Conservation (phyloP, 1,140 invertebrate species). For the Aphelenchoides fujianensis region DNA sequence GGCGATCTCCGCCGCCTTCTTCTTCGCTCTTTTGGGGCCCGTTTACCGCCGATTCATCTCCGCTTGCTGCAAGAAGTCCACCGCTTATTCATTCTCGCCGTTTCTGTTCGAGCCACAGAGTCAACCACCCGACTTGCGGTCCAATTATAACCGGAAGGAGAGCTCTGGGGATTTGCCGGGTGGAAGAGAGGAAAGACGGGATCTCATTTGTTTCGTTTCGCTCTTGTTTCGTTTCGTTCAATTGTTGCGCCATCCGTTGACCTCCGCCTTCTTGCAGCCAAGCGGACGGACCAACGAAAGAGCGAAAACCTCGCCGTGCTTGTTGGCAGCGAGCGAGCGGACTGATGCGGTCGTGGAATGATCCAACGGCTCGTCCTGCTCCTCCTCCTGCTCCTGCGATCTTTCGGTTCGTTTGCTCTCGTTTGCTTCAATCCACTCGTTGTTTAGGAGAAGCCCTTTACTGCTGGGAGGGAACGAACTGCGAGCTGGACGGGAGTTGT, state of each 20-base stretch:
- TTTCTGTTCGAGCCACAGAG: too few relatives aligned
- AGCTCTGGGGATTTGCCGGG: neutral
- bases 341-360: constrained; percentile 7
- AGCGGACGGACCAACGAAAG: neutral
- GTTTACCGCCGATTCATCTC: too few relatives aligned
- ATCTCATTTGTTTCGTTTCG: neutral
- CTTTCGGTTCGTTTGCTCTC: neutral
- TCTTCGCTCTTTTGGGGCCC: too few relatives aligned
- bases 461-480: constrained; percentile 12
- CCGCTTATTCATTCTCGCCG: too few relatives aligned
- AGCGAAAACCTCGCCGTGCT: too few relatives aligned
- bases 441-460: constrained; percentile 15
- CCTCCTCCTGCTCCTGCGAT: neutral
- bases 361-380: constrained; percentile 6
- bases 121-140: neutral
- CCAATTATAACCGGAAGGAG: neutral
- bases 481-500: constrained; percentile 3
- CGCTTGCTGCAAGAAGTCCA: too few relatives aligned
- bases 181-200: neutral
- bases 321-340: too few relatives aligned
- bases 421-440: too few relatives aligned
- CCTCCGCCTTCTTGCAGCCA: too few relatives aligned
- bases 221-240: too few relatives aligned
- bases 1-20: too few relatives aligned
- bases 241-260: too few relatives aligned